A percentile compares a stretch with the other conserved stretches of the same genome.
Evolutionary conservation across 1,140 invertebrate species (phyloP).

Genomic region (Drosophila hydei): DNA sequence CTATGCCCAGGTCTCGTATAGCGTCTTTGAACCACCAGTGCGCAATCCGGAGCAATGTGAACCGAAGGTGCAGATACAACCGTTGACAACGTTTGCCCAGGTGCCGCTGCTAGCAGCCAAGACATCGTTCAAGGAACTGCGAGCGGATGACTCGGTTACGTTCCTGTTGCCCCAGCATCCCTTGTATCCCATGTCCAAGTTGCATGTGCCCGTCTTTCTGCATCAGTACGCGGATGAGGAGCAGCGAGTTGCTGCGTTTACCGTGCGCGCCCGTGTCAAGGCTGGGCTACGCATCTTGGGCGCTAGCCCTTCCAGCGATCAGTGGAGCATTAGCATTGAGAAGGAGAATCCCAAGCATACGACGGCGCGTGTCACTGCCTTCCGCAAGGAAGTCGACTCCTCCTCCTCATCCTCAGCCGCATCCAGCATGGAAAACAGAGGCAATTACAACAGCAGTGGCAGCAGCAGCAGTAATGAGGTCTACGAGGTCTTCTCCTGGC

Average conservation of each 20-base stretch:
- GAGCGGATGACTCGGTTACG: conserved; percentile 90
- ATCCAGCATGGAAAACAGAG: conserved; percentile 49
- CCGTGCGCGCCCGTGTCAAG: conserved; percentile 94
- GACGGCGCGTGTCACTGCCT: conserved; percentile 92
- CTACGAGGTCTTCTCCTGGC: conserved; percentile 93
- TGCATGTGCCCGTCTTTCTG: conserved; percentile 94
- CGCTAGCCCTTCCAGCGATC: conserved; percentile 89
- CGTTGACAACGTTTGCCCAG: conserved; percentile 84
- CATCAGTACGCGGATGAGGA: conserved; percentile 87
- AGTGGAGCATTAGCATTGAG: conserved; percentile 94
- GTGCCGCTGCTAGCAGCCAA: conserved; percentile 90
- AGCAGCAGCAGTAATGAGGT: conserved; percentile 51
- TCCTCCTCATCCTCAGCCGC: conserved; percentile 26
- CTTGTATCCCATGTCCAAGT: conserved; percentile 93
- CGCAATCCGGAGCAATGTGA: conserved; percentile 88
- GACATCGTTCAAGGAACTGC: conserved; percentile 92
- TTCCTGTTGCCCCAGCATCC: conserved; percentile 94
- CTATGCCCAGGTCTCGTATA: conserved; percentile 91
- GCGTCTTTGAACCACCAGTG: conserved; percentile 90
- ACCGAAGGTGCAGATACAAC: conserved; percentile 90
- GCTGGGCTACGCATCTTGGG: conserved; percentile 92
- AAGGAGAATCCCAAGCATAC: conserved; percentile 91
- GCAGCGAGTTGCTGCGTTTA: conserved; percentile 89
- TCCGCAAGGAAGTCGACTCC: conserved; percentile 86
- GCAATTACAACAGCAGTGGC: conserved; percentile 27